Conservation (phyloP, 2,888 invertebrate species). For the Magallana nippona region DNA sequence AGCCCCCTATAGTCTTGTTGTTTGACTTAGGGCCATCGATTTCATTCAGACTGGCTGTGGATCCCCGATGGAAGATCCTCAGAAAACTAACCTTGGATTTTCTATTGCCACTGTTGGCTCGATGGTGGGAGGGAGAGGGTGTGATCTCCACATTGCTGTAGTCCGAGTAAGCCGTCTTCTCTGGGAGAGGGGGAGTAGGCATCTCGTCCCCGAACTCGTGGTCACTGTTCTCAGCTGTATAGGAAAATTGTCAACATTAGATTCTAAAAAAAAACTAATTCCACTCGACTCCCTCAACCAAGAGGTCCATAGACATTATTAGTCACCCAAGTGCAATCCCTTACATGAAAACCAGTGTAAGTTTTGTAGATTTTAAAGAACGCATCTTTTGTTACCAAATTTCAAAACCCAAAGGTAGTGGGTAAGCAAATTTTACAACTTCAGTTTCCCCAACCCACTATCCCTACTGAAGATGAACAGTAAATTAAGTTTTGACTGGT, state of each 20-base stretch:
- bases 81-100: slow-evolving; percentile 53
- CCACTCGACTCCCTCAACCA: too few species aligned
- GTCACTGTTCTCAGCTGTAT: slow-evolving; percentile 49
- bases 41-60: slow-evolving; percentile 38
- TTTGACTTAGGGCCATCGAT: neutral
- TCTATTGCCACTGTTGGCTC: slow-evolving; percentile 24
- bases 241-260: neutral
- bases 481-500: too few species aligned
- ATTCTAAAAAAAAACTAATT: too few species aligned
- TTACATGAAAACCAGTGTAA: too few species aligned
- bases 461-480: too few species aligned
- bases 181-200: slow-evolving; percentile 46
- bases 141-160: slow-evolving; percentile 43
- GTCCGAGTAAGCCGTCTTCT: slow-evolving; percentile 43
- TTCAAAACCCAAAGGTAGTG: neutral
- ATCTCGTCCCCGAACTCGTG: slow-evolving; percentile 42
- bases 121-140: slow-evolving; percentile 19
- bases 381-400: too few species aligned
- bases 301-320: too few species aligned
- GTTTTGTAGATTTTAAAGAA: too few species aligned
- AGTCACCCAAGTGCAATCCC: too few species aligned
- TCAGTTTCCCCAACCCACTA: too few species aligned
- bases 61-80: slow-evolving; percentile 38
- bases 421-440: neutral
- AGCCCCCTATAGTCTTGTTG: neutral